These are phyloP conservation scores for Phyllotreta cruciferae DNA, from an alignment of 2,888 invertebrate species.

Conservation along the genomic window DNA sequence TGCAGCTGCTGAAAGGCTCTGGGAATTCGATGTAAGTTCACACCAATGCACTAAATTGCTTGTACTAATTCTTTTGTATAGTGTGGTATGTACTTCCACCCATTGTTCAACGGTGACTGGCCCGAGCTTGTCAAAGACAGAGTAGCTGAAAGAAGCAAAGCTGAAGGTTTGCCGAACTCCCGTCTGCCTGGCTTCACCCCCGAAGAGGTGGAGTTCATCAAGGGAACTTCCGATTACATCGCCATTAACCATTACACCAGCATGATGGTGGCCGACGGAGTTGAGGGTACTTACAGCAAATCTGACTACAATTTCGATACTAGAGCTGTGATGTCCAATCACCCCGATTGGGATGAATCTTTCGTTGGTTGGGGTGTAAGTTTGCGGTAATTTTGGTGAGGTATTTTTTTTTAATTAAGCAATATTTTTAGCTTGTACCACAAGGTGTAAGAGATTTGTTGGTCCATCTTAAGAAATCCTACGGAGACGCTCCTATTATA, in stretches of 20 bases:
- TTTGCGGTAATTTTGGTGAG: not conserved
- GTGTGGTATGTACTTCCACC: constrained; percentile 59
- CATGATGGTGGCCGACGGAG: constrained; percentile 52
- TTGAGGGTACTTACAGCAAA: not conserved
- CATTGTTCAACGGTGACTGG: constrained; percentile 70
- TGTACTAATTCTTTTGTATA: constrained; percentile 22
- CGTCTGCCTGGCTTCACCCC: constrained; percentile 68
- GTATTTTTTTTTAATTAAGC: too few species aligned
- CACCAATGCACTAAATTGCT: too few species aligned
- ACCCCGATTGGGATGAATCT: constrained; percentile 17
- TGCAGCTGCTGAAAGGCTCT: constrained; percentile 66
- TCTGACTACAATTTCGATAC: constrained; percentile 14
- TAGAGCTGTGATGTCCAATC: constrained; percentile 8
- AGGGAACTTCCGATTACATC: constrained; percentile 73
- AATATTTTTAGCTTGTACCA: too few species aligned
- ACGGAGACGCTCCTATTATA: constrained; percentile 1
- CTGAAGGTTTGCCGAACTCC: constrained; percentile 62
- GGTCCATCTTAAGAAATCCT: constrained; percentile 6
- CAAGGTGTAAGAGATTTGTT: too few species aligned
- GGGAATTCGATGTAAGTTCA: constrained; percentile 62
- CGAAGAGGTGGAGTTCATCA: constrained; percentile 67
- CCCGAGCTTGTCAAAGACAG: constrained; percentile 69
- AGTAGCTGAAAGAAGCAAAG: constrained; percentile 64
- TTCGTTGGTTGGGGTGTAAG: constrained; percentile 12
- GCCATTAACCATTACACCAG: constrained; percentile 77